A percentile compares a stretch with the other conserved stretches of the same genome.
Evolutionary conservation across 2,888 invertebrate genomes (phyloP).

Genomic region (Euproctis similis): DNA sequence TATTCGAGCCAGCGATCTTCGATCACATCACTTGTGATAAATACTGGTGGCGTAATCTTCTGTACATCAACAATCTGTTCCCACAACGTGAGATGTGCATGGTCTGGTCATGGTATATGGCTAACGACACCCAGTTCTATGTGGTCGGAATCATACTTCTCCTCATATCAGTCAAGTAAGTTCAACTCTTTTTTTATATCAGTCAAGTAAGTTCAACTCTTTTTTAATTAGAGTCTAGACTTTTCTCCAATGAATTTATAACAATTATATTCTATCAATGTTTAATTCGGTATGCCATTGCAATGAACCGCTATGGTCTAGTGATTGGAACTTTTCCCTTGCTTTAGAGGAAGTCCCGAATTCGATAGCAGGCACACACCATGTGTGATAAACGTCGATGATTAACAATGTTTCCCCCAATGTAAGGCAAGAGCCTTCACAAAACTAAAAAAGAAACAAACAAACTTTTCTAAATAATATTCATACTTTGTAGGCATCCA

Average conservation of each 20-base stretch:
- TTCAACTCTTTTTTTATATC: conserved; percentile 75
- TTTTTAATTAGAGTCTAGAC: conserved; percentile 81
- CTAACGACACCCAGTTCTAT: conserved; percentile 87
- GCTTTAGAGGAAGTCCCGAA: too few species aligned
- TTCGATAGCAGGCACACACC: too few species aligned
- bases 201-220: conserved; percentile 77
- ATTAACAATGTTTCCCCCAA: too few species aligned
- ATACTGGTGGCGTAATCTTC: conserved; percentile 90
- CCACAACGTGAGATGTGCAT: conserved; percentile 86
- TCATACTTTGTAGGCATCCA: conserved; percentile 64
- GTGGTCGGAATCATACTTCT: conserved; percentile 80
- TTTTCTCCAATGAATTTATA: too few species aligned
- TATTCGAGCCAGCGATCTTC: conserved; percentile 82
- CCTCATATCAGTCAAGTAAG: conserved; percentile 81
- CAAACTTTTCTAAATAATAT: too few species aligned
- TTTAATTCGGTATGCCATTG: too few species aligned
- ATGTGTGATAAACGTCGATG: too few species aligned
- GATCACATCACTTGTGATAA: conserved; percentile 84
- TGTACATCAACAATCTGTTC: conserved; percentile 88
- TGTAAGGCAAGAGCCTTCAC: too few species aligned
- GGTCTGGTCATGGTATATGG: conserved; percentile 90
- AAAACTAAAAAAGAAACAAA: too few species aligned
- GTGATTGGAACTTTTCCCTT: too few species aligned
- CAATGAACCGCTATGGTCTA: too few species aligned
- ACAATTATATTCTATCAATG: too few species aligned